Conservation (phyloP, 2,797 vertebrate genomes). For the Molothrus ater region DNA sequence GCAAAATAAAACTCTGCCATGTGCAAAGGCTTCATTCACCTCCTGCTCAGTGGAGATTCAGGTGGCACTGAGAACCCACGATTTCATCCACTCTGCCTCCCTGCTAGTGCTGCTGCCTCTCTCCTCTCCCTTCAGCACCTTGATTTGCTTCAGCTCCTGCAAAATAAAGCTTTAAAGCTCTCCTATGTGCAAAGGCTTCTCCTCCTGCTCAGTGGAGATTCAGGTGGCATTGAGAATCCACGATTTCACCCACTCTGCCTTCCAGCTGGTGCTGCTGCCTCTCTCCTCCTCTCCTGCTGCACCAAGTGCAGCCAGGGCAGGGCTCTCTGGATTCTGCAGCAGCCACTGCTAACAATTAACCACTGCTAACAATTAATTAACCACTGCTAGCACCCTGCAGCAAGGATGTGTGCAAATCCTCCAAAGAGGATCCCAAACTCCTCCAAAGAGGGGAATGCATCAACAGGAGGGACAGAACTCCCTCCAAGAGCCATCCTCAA, state of each 20-base stretch:
- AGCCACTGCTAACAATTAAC: not conserved
- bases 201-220: not conserved
- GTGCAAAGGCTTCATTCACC: not conserved
- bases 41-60: not conserved
- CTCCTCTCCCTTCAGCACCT: not conserved
- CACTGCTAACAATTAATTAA: not conserved
- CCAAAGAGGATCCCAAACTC: not conserved
- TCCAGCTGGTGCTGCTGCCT: not conserved
- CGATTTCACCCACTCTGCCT: not conserved
- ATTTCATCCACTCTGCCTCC: not conserved
- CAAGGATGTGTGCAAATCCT: not conserved
- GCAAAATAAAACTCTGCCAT: not conserved
- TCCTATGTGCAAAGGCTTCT: not conserved
- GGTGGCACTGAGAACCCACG: not conserved
- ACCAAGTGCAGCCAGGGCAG: not conserved
- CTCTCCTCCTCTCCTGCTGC: not conserved
- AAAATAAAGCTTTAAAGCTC: not conserved
- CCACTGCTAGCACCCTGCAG: not conserved
- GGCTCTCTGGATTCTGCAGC: not conserved
- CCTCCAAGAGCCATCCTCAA: not conserved
- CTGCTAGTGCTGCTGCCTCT: not conserved
- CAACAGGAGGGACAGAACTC: not conserved
- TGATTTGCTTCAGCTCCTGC: not conserved
- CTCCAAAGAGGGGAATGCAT: not conserved
- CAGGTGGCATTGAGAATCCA: not conserved